Evolutionary conservation across 2,888 invertebrate species (phyloP).

Genomic region (Lasiommata megera): DNA sequence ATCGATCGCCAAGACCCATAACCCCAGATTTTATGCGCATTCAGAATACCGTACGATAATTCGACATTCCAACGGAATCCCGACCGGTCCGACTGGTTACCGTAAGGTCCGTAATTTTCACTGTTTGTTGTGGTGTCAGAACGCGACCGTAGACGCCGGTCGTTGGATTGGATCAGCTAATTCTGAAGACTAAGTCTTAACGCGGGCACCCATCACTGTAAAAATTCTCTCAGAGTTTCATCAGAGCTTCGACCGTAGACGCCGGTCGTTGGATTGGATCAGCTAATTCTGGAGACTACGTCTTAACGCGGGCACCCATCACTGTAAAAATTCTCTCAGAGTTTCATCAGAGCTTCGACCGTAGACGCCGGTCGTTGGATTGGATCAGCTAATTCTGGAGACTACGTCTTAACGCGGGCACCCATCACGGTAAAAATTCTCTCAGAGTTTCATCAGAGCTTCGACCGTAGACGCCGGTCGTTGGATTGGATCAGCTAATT

Average conservation of each 20-base stretch:
- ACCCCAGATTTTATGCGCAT: conserved; percentile 7
- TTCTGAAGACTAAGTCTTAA: neutral
- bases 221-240: too few relatives aligned
- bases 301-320: too few relatives aligned
- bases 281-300: neutral
- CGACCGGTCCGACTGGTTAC: conserved; percentile 11
- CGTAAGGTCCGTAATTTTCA: neutral
- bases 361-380: neutral
- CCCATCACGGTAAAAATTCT: too few relatives aligned
- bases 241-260: neutral
- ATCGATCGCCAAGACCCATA: neutral
- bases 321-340: too few relatives aligned
- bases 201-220: too few relatives aligned
- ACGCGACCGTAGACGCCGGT: neutral
- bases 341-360: too few relatives aligned
- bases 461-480: neutral
- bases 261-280: neutral
- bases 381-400: neutral
- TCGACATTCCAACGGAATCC: conserved; percentile 11
- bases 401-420: too few relatives aligned
- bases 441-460: too few relatives aligned
- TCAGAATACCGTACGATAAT: conserved; percentile 20
- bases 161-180: neutral
- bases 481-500: neutral
- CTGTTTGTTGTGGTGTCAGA: conserved; percentile 1